Evolutionary conservation across 2,888 invertebrate species (phyloP).

Genomic region (Pandemis heparana): DNA sequence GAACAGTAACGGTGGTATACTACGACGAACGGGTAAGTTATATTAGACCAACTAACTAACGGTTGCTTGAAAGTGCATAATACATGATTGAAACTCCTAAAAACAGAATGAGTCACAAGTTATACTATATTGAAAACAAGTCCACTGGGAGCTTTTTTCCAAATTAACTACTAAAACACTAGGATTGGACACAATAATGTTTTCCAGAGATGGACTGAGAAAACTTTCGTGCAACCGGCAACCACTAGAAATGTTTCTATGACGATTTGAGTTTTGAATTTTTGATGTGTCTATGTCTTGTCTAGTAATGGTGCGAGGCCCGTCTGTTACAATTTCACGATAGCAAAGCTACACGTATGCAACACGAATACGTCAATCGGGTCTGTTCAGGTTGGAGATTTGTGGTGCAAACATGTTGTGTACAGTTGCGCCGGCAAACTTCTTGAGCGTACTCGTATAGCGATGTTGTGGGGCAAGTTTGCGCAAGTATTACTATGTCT

Average conservation of each 20-base stretch:
- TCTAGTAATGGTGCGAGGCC: neutral
- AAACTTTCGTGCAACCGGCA: conserved; percentile 28
- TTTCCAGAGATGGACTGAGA: neutral
- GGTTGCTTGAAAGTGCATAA: conserved; percentile 34
- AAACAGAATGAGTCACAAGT: neutral
- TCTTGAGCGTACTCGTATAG: too few species aligned
- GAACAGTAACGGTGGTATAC: conserved; percentile 58
- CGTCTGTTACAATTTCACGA: neutral
- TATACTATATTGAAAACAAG: neutral
- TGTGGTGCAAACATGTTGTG: neutral
- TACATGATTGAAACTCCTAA: neutral
- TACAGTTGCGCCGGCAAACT: neutral
- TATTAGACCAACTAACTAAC: conserved; percentile 43
- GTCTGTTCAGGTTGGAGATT: neutral
- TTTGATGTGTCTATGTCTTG: neutral
- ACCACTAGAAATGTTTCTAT: conserved; percentile 6
- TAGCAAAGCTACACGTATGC: neutral
- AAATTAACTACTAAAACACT: conserved; percentile 1
- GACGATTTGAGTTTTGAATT: neutral
- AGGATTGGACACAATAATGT: conserved; percentile 5
- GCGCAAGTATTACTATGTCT: too few species aligned
- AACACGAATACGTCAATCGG: neutral
- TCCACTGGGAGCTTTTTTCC: conserved; percentile 2
- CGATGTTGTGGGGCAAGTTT: too few species aligned
- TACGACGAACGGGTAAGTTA: conserved; percentile 59